Evolutionary conservation across 2,113 vertebrate species (phyloP), one percentile per base, ranked within the genome.

Genomic region (Glaucomys volans): DNA sequence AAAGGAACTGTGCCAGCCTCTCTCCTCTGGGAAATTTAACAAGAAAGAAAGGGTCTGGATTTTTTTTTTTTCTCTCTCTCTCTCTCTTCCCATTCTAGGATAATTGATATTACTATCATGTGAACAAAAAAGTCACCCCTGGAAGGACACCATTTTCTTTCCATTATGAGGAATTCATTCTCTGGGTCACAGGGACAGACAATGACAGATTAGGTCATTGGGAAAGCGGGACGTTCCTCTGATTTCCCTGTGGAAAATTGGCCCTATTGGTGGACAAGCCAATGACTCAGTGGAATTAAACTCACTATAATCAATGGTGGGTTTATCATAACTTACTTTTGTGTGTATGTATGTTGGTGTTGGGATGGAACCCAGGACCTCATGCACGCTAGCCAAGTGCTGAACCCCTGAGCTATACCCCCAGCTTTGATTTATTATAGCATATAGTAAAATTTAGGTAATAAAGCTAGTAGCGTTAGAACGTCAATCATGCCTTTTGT

Each of bases 21-120:
- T 30, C 17, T 75, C 97, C 93, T 54, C 67, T 93, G 97, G 96
- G 97, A 97, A 97, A 96, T 97, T 57, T 88, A 69, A 93, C 69
- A 47, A 91, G 77, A 95, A 87, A 80, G 83, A 30, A 47, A 74
- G 71, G 35, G 47, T 75, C 72, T 16, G 16, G 37, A 7, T 1
- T 5, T 32, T 83, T 87, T 57, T 47, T 72, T 80, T 32, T 47
- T 26, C 26, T 35, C 30, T n/a, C 16, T n/a, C 32, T n/a, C 12
- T n/a, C 66, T 67, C 66, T 67, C 82, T 93, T 82, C 82, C 64
- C 67, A 80, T 72, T 84, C 89, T 77, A 76, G 81, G 81, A 91
- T 96, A 95, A 95, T 92, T 95, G 71, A 47, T 84, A 77, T 80
- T 77, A 89, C n/a, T 30, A 59, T 52, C n/a, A 67, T 35, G 69